Evolutionary conservation across 2,113 vertebrate genomes (phyloP).

Genomic region (Tamias sibiricus): DNA sequence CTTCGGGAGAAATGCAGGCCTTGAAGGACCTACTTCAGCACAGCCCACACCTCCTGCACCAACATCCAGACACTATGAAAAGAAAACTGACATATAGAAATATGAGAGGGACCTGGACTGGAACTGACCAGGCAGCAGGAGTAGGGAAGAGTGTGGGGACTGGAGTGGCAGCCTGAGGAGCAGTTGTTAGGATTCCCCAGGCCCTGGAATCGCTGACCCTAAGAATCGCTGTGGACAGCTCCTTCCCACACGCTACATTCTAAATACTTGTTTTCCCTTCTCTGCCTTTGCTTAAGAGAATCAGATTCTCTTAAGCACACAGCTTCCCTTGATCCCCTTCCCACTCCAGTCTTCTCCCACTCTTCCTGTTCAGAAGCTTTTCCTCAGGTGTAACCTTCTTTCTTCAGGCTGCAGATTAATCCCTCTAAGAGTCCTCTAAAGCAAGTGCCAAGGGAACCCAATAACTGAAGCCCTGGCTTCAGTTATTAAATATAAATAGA

Average conservation of each 20-base stretch:
- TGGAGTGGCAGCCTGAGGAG: neutral
- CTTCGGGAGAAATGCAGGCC: neutral
- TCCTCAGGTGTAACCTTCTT: slow-evolving; percentile 46
- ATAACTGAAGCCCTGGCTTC: slow-evolving; percentile 60
- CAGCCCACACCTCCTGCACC: neutral
- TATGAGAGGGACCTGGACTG: neutral
- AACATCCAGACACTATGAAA: slow-evolving; percentile 2
- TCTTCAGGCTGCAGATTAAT: slow-evolving; percentile 22
- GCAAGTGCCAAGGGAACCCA: slow-evolving; percentile 58
- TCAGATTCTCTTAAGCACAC: neutral
- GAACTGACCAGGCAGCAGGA: neutral
- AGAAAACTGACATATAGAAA: neutral
- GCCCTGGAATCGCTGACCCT: neutral
- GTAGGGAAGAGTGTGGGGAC: neutral
- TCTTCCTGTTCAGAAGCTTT: slow-evolving; percentile 35
- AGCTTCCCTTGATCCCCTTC: neutral
- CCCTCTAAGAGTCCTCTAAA: slow-evolving; percentile 49
- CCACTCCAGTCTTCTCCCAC: neutral
- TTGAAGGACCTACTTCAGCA: neutral
- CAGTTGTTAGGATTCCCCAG: neutral
- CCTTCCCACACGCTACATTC: neutral
- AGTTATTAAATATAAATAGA: slow-evolving; percentile 81
- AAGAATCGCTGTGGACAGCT: neutral
- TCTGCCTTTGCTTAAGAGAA: neutral
- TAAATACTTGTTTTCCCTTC: neutral